Evolutionary conservation across 2,113 vertebrate genomes (phyloP).

Genomic region (Junco hyemalis): DNA sequence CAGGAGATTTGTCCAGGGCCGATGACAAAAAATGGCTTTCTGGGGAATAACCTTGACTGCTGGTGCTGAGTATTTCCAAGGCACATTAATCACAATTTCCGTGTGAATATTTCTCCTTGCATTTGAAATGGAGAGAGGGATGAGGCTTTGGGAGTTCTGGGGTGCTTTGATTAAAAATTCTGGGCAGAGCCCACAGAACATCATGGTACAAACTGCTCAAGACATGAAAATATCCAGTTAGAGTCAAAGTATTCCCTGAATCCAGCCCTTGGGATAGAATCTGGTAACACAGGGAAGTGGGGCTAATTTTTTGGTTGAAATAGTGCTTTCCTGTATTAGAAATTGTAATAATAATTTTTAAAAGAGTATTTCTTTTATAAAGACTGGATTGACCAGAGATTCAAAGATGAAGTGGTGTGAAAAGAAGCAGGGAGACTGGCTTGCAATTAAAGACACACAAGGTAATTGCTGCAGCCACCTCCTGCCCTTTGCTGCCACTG

Average conservation of each 20-base stretch:
- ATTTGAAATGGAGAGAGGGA: not conserved
- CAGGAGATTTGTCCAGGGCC: not conserved
- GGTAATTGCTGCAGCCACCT: not conserved
- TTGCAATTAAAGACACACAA: not conserved
- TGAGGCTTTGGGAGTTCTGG: not conserved
- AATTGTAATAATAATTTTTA: not conserved
- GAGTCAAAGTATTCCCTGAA: not conserved
- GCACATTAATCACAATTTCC: not conserved
- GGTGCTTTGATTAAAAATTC: not conserved
- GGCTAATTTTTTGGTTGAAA: not conserved
- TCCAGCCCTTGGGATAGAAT: not conserved
- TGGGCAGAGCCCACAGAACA: not conserved
- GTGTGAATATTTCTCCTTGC: not conserved
- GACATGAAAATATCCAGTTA: not conserved
- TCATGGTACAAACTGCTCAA: rapidly evolving
- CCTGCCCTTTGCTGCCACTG: not conserved
- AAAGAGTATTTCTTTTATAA: not conserved
- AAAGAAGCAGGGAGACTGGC: not conserved
- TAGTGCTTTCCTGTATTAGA: not conserved
- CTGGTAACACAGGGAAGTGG: not conserved
- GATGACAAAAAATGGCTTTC: not conserved
- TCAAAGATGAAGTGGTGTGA: not conserved
- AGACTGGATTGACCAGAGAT: not conserved
- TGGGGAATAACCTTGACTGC: conserved; percentile 2
- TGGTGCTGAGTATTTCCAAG: not conserved